A percentile compares a stretch with the other conserved stretches of the same genome.
Evolutionary conservation across 2,888 invertebrate species (phyloP).

Genomic region (Rugalucina vietnamica): DNA sequence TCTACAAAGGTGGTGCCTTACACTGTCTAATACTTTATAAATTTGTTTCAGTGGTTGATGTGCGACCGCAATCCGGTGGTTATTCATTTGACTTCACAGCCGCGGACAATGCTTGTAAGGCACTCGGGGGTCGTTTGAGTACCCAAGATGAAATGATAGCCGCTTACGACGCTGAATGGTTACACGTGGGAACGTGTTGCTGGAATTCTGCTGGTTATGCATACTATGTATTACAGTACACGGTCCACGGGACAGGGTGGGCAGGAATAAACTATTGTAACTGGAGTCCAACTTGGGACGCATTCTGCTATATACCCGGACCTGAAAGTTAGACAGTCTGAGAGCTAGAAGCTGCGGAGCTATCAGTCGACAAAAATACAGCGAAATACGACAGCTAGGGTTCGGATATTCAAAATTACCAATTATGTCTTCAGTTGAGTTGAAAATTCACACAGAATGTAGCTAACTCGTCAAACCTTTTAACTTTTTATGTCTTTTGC

Average conservation of each 20-base stretch:
- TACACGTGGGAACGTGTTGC: neutral
- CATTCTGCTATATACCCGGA: neutral
- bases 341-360: too few relatives aligned
- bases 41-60: neutral
- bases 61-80: neutral
- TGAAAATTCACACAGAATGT: too few relatives aligned
- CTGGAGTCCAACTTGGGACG: neutral
- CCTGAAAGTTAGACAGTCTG: too few relatives aligned
- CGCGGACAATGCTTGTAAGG: neutral
- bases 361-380: too few relatives aligned
- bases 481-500: too few relatives aligned
- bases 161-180: neutral
- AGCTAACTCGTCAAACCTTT: too few relatives aligned
- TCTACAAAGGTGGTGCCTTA: too few relatives aligned
- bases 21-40: too few relatives aligned
- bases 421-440: too few relatives aligned
- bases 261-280: neutral
- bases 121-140: neutral
- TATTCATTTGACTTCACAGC: neutral
- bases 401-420: too few relatives aligned
- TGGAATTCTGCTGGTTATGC: neutral
- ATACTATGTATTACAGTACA: neutral
- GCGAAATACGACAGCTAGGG: too few relatives aligned
- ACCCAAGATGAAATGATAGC: neutral
- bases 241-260: neutral